These are phyloP conservation scores for Drosophila nigricruria DNA, from an alignment of 2,888 invertebrate species.

Conservation along the genomic window DNA sequence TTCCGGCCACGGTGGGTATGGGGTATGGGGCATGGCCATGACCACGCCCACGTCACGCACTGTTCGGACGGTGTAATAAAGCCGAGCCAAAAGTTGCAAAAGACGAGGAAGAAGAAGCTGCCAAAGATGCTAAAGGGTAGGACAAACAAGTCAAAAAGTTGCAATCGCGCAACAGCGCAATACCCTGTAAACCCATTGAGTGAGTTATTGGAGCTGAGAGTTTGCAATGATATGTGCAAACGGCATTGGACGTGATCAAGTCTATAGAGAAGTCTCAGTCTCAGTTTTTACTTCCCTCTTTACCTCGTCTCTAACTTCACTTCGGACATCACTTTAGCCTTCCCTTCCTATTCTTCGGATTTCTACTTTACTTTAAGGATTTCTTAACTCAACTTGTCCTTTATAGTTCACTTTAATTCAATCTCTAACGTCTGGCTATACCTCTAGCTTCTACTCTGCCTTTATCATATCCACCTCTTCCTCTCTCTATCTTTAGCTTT, in stretches of 20 bases:
- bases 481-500: too few relatives aligned
- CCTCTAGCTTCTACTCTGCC: neutral
- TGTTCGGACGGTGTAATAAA: constrained; percentile 24
- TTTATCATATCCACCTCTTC: neutral
- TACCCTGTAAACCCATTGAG: neutral
- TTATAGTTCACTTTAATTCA: neutral
- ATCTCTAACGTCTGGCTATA: neutral
- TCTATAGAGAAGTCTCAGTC: too few relatives aligned
- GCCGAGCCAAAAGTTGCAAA: constrained; percentile 13
- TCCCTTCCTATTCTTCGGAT: neutral
- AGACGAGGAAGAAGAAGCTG: neutral
- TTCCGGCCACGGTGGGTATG: constrained; percentile 25
- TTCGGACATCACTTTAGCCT: neutral
- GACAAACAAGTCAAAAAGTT: neutral
- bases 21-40: constrained; percentile 1
- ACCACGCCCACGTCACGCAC: constrained; percentile 11
- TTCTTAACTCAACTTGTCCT: neutral
- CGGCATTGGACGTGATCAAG: too few relatives aligned
- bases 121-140: neutral
- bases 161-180: neutral
- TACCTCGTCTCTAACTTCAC: neutral
- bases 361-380: neutral
- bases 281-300: too few relatives aligned
- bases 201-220: neutral
- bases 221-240: neutral